These are phyloP conservation scores for Cheiracanthium punctorium DNA, from an alignment of 2,888 invertebrate species.

Conservation along the genomic window DNA sequence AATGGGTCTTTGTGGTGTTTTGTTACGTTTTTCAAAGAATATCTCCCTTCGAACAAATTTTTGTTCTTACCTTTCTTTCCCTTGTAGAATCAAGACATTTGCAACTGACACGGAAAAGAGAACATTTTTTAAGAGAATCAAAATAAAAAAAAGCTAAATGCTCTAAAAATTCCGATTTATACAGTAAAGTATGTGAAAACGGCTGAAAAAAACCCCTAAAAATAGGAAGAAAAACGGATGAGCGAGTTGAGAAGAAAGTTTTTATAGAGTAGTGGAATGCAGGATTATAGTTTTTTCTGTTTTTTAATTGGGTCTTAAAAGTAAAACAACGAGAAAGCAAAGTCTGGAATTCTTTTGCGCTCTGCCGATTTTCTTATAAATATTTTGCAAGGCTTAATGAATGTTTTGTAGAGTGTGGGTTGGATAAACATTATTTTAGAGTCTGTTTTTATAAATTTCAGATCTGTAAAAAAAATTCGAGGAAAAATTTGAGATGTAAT, in stretches of 20 bases:
- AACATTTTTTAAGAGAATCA: neutral
- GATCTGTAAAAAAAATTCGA: no score
- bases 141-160: neutral
- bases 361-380: neutral
- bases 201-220: neutral
- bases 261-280: neutral
- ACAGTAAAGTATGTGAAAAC: neutral
- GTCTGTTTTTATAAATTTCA: no score
- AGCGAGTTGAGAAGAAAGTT: neutral
- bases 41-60: no score
- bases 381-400: neutral
- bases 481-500: no score
- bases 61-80: no score
- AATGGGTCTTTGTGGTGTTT: no score
- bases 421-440: no score
- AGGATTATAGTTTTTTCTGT: neutral
- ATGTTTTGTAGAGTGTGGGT: neutral
- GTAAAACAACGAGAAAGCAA: neutral
- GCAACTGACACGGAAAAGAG: no score
- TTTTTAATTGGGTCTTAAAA: neutral
- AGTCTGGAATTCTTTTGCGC: neutral
- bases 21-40: no score
- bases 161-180: neutral
- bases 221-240: neutral
- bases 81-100: no score